Conservation (phyloP, 2,888 invertebrate species). For the Reticulitermes lucifugus region DNA sequence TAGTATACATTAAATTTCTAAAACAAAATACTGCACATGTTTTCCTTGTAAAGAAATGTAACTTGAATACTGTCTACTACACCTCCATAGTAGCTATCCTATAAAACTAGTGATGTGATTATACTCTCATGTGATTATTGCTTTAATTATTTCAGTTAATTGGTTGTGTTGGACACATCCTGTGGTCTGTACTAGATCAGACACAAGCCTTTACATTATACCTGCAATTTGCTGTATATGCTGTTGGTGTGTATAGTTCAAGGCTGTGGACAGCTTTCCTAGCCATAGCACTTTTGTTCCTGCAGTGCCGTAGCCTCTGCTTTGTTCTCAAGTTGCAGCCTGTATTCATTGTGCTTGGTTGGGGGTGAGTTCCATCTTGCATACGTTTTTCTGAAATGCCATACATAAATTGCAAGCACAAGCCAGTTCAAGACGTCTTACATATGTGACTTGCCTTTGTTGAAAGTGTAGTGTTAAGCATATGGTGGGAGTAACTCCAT, state of each 20-base stretch:
- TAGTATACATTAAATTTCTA: no score
- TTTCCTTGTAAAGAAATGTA: no score
- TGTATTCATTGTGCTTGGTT: constrained; percentile 70
- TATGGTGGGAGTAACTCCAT: no score
- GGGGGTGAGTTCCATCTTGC: constrained; percentile 65
- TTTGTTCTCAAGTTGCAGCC: constrained; percentile 84
- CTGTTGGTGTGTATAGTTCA: constrained; percentile 83
- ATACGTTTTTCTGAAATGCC: no score
- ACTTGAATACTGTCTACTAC: no score
- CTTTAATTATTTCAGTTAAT: constrained; percentile 66
- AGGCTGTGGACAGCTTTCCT: constrained; percentile 88
- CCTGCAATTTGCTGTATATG: constrained; percentile 80
- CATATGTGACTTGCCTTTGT: no score
- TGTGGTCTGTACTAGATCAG: constrained; percentile 74
- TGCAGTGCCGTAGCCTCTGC: constrained; percentile 86
- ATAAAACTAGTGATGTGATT: no score
- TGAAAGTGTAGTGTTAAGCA: no score
- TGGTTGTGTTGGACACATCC: constrained; percentile 78
- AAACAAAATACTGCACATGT: no score
- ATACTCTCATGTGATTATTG: constrained; percentile 30
- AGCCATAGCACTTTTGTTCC: constrained; percentile 82
- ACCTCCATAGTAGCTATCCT: no score
- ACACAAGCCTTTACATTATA: constrained; percentile 73
- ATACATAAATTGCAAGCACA: no score
- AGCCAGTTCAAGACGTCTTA: no score